A percentile compares a stretch with the other conserved stretches of the same genome.
phyloP scores from a whole-genome alignment of 2,113 vertebrate genomes.

The Castor canadensis region DNA sequence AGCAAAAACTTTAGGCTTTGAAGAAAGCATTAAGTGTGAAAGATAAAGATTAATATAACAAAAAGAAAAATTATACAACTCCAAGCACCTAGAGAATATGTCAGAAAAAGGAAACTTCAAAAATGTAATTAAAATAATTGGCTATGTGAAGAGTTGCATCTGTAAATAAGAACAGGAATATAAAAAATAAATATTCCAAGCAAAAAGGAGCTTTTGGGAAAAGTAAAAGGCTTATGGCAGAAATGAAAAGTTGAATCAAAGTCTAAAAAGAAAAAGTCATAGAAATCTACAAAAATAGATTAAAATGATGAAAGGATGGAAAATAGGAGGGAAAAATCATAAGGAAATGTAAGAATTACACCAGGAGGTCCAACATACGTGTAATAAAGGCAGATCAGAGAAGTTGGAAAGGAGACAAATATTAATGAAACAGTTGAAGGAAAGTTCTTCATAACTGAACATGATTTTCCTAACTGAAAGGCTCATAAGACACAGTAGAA shows the following conservation, averaged over 20 bases:
- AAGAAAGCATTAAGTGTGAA: neutral
- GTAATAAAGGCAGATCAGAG: neutral
- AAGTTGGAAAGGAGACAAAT: neutral
- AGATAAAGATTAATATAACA: neutral
- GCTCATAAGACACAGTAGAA: neutral
- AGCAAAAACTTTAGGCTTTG: neutral
- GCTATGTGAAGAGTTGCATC: neutral
- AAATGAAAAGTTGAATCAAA: neutral
- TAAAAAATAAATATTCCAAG: slow-evolving; percentile 14
- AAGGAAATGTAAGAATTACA: neutral
- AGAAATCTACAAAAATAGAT: neutral
- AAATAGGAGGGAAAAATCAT: neutral
- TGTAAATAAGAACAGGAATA: neutral
- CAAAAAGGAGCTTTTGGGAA: neutral
- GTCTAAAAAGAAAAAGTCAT: slow-evolving; percentile 18
- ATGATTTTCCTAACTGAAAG: neutral
- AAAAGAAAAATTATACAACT: neutral
- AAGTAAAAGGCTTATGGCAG: neutral
- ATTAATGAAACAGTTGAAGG: neutral
- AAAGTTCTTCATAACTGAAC: neutral
- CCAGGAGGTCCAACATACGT: neutral
- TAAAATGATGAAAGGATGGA: neutral
- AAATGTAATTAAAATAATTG: neutral
- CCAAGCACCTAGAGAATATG: neutral
- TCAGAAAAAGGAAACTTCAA: slow-evolving; percentile 9